Base-by-base conservation (phyloP, 2,888 invertebrate species). In the Cantharis lateralis region DNA sequence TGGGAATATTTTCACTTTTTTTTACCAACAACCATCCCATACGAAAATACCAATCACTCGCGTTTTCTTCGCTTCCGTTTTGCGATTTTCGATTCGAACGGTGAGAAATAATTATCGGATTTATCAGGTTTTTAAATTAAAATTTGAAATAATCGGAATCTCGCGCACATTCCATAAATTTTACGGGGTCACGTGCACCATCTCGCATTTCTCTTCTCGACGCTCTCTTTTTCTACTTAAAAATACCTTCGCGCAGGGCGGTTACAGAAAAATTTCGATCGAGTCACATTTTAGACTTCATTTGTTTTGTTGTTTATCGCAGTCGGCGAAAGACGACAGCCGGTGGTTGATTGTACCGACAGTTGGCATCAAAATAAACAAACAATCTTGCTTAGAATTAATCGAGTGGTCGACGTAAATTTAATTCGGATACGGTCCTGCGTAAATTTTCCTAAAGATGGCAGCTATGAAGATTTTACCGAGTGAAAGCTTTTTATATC, bases 1-100 rank as follows among this genome's bases (percentile, higher is more conserved):
- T 70, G 74, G 70, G 78, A 79, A 83, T 81, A 80, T 82, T 83
- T 84, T 84, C 84, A 84, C 84, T 84, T 84, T 83, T 82, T 81
- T 74, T 64, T 20, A 5, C 15, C 15, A 64, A 70, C 11, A 24
- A 48, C 10, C 10, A 68, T 20, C 24, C 64, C 32, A 61, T 48
- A 48, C 20, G 26, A 74, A 66, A 28, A 70, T 70, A 64, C 63
- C 70, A 70, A 32, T 28, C 70, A 64, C 70, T 74, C n/a, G 15
- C n/a, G 10, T 26, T 26, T 26, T 26, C 26, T 26, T 26, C 26
- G n/a, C 4, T 61, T 73, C 20, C n/a, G 10, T 26, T 71, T 15
- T 63, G 13, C 15, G 13, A 48, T n/a, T 48, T 48, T 48, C 7
- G n/a, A 48, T 48, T n/a, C n/a, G n/a, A 48, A 48, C n/a, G 7